Base-by-base conservation (phyloP, 2,113 vertebrate genomes). In the Chrysemys picta region DNA sequence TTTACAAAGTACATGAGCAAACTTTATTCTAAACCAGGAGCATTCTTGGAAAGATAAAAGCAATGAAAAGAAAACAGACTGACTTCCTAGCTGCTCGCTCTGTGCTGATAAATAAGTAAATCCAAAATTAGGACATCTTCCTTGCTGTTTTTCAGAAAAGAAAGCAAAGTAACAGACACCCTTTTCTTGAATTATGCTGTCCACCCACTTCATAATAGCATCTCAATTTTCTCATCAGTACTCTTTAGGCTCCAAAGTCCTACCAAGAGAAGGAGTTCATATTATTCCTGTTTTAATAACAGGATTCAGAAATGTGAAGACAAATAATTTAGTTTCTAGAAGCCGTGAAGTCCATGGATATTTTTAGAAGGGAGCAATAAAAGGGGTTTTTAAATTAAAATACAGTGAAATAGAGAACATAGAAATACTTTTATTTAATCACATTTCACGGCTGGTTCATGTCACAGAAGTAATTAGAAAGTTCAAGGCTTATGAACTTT, bases 381-480 rank as follows among this genome's bases (percentile, higher is more conserved):
- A 80, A 93, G 84, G 19, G 53, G 3, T 54, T 54, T 54, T 54
- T 4, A 8, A 54, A 54, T 82, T 1, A 93, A 90, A 96, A 81
- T 86, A 72, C 6, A 62, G 29, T 84, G 65, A 90, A 88, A 57
- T n/a, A 87, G 82, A 90, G 45, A 14, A 10, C 50, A 90, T 62
- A 84, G 12, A 6, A 91, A 85, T 92, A 56, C 82, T 95, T 94
- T 87, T 90, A 93, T 89, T 95, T 90, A 88, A 5, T 88, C 52
- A 92, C 3, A 80, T 97, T 91, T 89, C 31, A 24, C 27, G 72
- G 56, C 0, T 35, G 85, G 52, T 10, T 91, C 93, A 90, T 94
- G 52, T 72, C 72, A 69, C 56, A 42, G 19, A 75, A 9, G 10
- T 75, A 75, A 75, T 24, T 24, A 75, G 69, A 42, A 75, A 62